Conservation (phyloP, 2,797 vertebrate genomes). For the Protonibea diacanthus region DNA sequence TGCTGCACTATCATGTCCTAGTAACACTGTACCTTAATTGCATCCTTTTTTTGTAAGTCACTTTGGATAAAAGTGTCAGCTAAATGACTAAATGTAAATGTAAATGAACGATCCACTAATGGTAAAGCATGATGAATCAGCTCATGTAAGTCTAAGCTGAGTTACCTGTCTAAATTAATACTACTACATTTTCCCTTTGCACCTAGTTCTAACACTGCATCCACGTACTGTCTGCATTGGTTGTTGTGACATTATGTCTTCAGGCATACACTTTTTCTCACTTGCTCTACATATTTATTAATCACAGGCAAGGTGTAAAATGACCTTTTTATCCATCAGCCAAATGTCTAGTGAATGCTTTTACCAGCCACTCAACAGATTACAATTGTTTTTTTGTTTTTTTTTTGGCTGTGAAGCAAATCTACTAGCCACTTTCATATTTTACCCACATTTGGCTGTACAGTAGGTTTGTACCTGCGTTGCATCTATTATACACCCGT, state of each 20-base stretch:
- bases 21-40: too few relatives aligned
- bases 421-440: too few relatives aligned
- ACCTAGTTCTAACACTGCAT: neutral
- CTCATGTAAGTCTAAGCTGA: neutral
- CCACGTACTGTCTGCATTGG: neutral
- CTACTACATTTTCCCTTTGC: neutral
- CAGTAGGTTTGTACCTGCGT: neutral
- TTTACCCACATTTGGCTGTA: neutral
- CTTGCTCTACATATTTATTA: neutral
- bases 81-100: too few relatives aligned
- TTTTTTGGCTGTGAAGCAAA: too few relatives aligned
- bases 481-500: constrained; percentile 6
- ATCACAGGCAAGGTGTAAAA: neutral
- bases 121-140: neutral
- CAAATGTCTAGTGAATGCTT: too few relatives aligned
- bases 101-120: neutral
- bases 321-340: too few relatives aligned
- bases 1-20: too few relatives aligned
- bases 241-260: neutral
- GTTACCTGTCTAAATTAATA: neutral
- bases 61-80: too few relatives aligned
- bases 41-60: too few relatives aligned
- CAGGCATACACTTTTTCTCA: neutral
- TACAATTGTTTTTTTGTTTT: too few relatives aligned
- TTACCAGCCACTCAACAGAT: too few relatives aligned